Evolutionary conservation across 2,888 invertebrate species (phyloP), one percentile per base, ranked within the genome.

Genomic region (Philereme vetulata): DNA sequence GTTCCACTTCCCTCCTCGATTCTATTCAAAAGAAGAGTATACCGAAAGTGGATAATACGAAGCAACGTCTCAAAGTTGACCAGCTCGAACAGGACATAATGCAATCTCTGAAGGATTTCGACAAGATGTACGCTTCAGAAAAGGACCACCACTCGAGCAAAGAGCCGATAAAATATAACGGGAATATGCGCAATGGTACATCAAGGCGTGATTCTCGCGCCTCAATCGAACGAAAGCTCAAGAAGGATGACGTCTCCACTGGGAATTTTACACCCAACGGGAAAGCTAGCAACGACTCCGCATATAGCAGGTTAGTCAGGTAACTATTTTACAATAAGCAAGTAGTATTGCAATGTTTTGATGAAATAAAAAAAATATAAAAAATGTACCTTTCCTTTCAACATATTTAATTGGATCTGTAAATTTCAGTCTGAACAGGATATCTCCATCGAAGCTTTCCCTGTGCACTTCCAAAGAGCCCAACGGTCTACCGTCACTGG

Each of bases 261-360:
- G 90, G 84, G 65, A 86, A 90, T 77, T 84, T 75, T 76, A 90
- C 83, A 67, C 86, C 85, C 9, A 88, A 82, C 66, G 88, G 85
- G 53, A 89, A 84, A 74, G 68, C 75, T 44, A 94, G 86, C 77
- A 86, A 85, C 35, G 97, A 97, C 86, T 97, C 97, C 35, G 97
- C 97, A 56, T 97, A 97, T 88, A 96, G 96, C 94, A 97, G 97
- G 97, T 97, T 92, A 93, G 92, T 87, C 86, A 90, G 90, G 91
- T 88, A 89, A 82, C 78, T 72, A 70, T 72, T 66, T 55, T 38
- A 54, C 44, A 44, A 51, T 35, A 46, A 46, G 8, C 38, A 40
- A 38, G 46, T 34, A 54, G 47, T 47, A 34, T 45, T 48, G 21
- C 21, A 21, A 21, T 21, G 2, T 21, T 21, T 21, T 21, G 21